Base-by-base conservation (phyloP, 2,797 vertebrate species). In the Mormyrus hasselquistii region DNA sequence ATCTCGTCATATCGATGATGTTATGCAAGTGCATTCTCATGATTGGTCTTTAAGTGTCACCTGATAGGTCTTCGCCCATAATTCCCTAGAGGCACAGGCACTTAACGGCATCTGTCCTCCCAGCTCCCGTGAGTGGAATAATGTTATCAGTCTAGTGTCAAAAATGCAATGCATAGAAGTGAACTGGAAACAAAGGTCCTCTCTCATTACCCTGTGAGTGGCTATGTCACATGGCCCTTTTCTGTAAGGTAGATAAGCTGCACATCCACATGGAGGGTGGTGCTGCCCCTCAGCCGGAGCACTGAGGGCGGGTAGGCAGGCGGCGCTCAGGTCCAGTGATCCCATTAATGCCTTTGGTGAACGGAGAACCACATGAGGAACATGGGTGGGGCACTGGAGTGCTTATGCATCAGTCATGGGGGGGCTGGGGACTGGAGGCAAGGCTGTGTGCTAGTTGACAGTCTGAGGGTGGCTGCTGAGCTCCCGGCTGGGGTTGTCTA, bases 381-480 rank as follows among this genome's bases (percentile, higher is more conserved):
- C 19, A 3, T 47, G 82, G 88, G 44, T 79, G 65, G 16, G 19
- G 52, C 69, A 55, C 86, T 14, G 84, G 86, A 87, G 89, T 34
- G 19, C 92, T 47, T 19, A 10, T 38, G 6, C 87, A 69, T 91
- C 95, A 92, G 95, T 93, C 83, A 95, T 92, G 88, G 89, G 90
- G 93, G 91, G 89, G 87, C 89, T 91, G 89, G 92, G 88, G 91
- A 89, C 89, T 91, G 92, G 85, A 93, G 65, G 53, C 55, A 38
- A 65, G 41, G 57, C 55, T 90, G 41, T 49, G 83, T 44, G 52
- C 69, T 88, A 87, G 88, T 62, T 90, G 91, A 92, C 92, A 62
- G 92, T 90, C 82, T 90, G 92, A 90, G 91, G 90, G 90, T 94
- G 93, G 0, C 92, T 92, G 59, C 94, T 91, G 41, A 93, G 19